A percentile compares a stretch with the other conserved stretches of the same genome.
phyloP scores from a whole-genome alignment of 2,113 vertebrate species.

The Sardina pilchardus region DNA sequence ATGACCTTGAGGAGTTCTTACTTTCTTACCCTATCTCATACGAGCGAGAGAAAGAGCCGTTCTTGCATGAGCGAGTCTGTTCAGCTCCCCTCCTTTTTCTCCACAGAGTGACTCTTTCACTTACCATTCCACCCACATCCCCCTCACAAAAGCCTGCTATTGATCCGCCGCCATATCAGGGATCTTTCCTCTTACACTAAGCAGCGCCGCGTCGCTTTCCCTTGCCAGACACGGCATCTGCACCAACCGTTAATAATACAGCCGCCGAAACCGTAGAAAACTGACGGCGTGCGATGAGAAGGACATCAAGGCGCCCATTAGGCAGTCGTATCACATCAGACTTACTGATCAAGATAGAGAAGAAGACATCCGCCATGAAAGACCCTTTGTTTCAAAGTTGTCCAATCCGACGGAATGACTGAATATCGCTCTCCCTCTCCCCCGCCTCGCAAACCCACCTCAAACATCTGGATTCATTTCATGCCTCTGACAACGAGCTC shows the following conservation, averaged over 20 bases:
- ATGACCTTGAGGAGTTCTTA: not conserved
- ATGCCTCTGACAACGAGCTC: not conserved
- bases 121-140: conserved; percentile 31
- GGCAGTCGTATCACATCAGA: not conserved
- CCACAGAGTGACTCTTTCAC: not conserved
- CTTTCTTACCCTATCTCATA: not conserved
- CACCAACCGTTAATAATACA: conserved; percentile 8
- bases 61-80: not conserved
- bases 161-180: conserved; percentile 34
- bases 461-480: conserved; percentile 22
- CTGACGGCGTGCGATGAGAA: not conserved
- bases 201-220: conserved; percentile 13
- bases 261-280: not conserved
- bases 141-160: conserved; percentile 31
- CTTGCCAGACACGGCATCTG: conserved; percentile 39
- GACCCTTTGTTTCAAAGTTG: not conserved
- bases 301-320: not conserved
- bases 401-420: not conserved
- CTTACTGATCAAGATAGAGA: not conserved
- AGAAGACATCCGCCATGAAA: not conserved
- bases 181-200: conserved; percentile 39
- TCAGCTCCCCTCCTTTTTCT: not conserved
- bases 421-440: not conserved
- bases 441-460: not conserved
- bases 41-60: not conserved